Percentiles rank a stretch among this genome's conserved stretches.
These are phyloP conservation scores for Sphaeramia orbicularis DNA, from an alignment of 2,797 vertebrate species.

Conservation along the genomic window DNA sequence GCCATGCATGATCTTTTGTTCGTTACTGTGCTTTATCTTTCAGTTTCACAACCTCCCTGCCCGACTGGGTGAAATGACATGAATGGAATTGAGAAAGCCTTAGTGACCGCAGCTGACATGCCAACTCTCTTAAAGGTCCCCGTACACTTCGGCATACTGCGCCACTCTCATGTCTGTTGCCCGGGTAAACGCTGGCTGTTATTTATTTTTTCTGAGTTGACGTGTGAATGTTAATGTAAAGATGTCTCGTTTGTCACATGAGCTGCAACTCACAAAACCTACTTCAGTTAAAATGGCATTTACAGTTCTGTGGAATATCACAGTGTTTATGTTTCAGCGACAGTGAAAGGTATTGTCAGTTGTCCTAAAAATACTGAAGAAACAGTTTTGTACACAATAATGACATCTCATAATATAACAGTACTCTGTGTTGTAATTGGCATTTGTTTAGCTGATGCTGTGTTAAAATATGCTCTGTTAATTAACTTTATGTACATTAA, in stretches of 20 bases:
- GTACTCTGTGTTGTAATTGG: too few relatives aligned
- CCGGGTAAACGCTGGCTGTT: conserved; percentile 24
- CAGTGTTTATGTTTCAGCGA: too few relatives aligned
- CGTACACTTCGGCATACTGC: conserved; percentile 22
- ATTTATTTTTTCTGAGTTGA: neutral
- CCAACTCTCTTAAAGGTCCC: conserved; percentile 44
- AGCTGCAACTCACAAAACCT: too few relatives aligned
- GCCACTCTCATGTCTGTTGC: conserved; percentile 39
- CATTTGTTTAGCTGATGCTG: too few relatives aligned
- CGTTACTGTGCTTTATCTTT: conserved; percentile 70
- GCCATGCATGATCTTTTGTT: conserved; percentile 46
- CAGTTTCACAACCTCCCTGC: conserved; percentile 59
- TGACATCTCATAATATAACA: too few relatives aligned
- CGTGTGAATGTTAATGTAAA: conserved; percentile 20
- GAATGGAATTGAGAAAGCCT: conserved; percentile 53
- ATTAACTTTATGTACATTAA: too few relatives aligned
- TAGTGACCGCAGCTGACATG: conserved; percentile 17
- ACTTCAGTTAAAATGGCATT: too few relatives aligned
- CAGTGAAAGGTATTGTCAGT: too few relatives aligned
- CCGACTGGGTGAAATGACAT: conserved; percentile 38
- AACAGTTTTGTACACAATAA: too few relatives aligned
- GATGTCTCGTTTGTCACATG: conserved; percentile 12
- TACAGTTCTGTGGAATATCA: too few relatives aligned
- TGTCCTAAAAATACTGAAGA: too few relatives aligned
- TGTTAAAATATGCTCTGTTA: too few relatives aligned